Evolutionary conservation across 2,888 invertebrate species (phyloP).

Genomic region (Prosapia bicincta): DNA sequence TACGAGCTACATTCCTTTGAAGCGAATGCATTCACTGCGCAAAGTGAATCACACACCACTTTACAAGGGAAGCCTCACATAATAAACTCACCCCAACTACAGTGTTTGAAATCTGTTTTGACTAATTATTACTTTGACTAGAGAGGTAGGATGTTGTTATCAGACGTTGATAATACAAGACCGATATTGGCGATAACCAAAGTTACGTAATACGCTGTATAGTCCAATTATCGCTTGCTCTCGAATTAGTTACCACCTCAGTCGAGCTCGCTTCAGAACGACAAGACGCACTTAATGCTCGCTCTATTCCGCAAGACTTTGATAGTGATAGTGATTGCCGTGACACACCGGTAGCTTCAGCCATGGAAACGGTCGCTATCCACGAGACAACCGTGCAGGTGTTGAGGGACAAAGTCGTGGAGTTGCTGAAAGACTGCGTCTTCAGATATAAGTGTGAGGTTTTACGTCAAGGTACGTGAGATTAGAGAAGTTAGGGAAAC

Average conservation of each 20-base stretch:
- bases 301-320: neutral
- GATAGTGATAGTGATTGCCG: neutral
- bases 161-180: neutral
- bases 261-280: neutral
- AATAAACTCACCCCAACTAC: no score
- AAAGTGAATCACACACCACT: no score
- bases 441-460: neutral
- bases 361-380: neutral
- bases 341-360: neutral
- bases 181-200: neutral
- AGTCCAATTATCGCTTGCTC: neutral
- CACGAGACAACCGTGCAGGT: neutral
- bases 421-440: neutral
- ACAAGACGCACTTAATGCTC: neutral
- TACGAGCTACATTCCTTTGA: no score
- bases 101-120: no score
- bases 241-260: neutral
- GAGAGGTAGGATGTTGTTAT: neutral
- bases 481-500: neutral
- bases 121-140: no score
- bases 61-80: no score
- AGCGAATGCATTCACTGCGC: no score
- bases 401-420: neutral
- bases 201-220: neutral
- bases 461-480: neutral